Evolutionary conservation across 2,888 invertebrate species (phyloP).

Genomic region (Cerceris rybyensis): DNA sequence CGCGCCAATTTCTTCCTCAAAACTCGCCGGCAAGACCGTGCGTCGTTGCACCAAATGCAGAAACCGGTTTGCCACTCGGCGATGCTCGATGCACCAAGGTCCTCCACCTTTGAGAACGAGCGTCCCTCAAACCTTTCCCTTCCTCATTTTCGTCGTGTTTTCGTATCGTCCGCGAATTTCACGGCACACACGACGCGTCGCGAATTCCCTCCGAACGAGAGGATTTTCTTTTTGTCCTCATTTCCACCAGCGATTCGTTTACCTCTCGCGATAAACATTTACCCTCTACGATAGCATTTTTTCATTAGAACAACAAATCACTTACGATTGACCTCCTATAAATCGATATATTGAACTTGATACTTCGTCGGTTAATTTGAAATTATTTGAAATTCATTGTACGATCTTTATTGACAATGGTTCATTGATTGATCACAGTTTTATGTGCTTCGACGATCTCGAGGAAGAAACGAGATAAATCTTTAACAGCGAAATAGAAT

Average conservation of each 20-base stretch:
- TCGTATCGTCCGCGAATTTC: slow-evolving; percentile 1
- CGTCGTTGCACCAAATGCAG: slow-evolving; percentile 66
- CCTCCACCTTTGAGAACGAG: slow-evolving; percentile 41
- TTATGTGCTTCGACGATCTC: too few relatives aligned
- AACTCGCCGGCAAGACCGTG: slow-evolving; percentile 42
- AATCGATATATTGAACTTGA: neutral
- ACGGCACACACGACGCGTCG: slow-evolving; percentile 29
- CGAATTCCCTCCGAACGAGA: slow-evolving; percentile 7
- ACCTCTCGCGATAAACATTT: slow-evolving; percentile 2
- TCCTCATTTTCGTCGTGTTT: slow-evolving; percentile 35
- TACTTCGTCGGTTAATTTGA: neutral
- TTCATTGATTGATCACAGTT: too few relatives aligned
- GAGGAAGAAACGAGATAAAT: too few relatives aligned
- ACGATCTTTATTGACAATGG: too few relatives aligned
- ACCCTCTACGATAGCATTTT: slow-evolving; percentile 1
- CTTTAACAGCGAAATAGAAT: too few relatives aligned
- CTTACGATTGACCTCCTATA: neutral
- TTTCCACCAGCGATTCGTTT: slow-evolving; percentile 7
- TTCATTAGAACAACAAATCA: neutral
- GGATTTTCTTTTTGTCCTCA: slow-evolving; percentile 34
- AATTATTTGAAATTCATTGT: too few relatives aligned
- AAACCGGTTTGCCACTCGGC: slow-evolving; percentile 67
- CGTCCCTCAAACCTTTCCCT: slow-evolving; percentile 40
- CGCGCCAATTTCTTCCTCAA: slow-evolving; percentile 51
- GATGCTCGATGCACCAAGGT: slow-evolving; percentile 49